These are phyloP conservation scores for Polymixis flavicincta DNA, from an alignment of 2,888 invertebrate species.

Conservation along the genomic window DNA sequence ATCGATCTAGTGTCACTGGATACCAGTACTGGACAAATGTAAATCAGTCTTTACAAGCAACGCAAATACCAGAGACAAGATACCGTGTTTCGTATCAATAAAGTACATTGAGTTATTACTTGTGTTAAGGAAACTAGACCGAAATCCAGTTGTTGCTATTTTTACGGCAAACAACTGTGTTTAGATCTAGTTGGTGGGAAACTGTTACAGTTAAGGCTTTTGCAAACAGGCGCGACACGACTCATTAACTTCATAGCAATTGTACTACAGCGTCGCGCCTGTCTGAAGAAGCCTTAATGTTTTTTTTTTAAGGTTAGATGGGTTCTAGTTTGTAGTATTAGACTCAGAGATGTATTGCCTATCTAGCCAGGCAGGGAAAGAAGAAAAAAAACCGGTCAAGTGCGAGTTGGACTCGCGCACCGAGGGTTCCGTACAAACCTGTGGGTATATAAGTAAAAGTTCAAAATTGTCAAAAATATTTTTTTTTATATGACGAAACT, in stretches of 20 bases:
- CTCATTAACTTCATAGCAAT: too few relatives aligned
- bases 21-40: background rate
- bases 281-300: too few relatives aligned
- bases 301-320: slow-evolving; percentile 1
- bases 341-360: background rate
- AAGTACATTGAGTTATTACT: slow-evolving; percentile 46
- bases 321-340: slow-evolving; percentile 11
- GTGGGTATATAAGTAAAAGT: too few relatives aligned
- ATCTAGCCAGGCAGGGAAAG: background rate
- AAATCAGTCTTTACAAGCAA: background rate
- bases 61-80: slow-evolving; percentile 34
- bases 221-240: too few relatives aligned
- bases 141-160: slow-evolving; percentile 43
- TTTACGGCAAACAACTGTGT: slow-evolving; percentile 31
- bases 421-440: too few relatives aligned
- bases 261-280: too few relatives aligned
- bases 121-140: slow-evolving; percentile 38
- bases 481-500: too few relatives aligned
- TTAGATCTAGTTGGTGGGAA: slow-evolving; percentile 18
- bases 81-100: slow-evolving; percentile 58
- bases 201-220: background rate
- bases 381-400: too few relatives aligned
- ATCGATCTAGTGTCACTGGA: background rate
- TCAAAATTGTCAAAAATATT: too few relatives aligned
- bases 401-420: too few relatives aligned